These are phyloP conservation scores for Chymomyza procnemis DNA, from an alignment of 2,888 invertebrate genomes.

Conservation along the genomic window DNA sequence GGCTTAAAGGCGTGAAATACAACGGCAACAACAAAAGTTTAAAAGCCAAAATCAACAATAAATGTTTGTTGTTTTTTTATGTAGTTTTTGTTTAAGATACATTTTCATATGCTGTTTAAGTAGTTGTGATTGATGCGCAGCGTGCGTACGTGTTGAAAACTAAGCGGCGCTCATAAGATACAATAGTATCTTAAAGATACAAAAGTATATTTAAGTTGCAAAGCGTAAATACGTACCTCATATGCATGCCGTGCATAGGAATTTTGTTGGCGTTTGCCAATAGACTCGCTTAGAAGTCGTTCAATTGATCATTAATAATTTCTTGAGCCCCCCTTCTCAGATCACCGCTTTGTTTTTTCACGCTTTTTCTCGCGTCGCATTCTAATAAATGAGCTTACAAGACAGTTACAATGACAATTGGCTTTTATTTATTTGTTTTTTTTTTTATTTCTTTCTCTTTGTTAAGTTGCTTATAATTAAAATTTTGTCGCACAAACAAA, in stretches of 20 bases:
- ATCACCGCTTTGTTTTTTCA: not conserved
- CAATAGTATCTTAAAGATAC: constrained; percentile 53
- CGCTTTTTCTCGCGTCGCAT: not conserved
- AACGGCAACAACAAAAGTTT: constrained; percentile 27
- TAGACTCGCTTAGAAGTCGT: not conserved
- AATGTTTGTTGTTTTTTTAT: constrained; percentile 55
- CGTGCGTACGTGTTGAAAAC: constrained; percentile 61
- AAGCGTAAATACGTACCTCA: not conserved
- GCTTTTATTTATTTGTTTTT: constrained; percentile 32
- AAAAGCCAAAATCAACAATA: constrained; percentile 47
- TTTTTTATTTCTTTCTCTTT: constrained; percentile 9
- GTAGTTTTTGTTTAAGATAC: constrained; percentile 35
- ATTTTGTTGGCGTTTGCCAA: not conserved
- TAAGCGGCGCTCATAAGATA: constrained; percentile 46
- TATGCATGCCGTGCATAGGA: not conserved
- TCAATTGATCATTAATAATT: not conserved
- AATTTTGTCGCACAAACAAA: constrained; percentile 61
- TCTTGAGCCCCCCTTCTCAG: not conserved
- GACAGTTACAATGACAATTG: constrained; percentile 70
- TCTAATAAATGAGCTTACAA: constrained; percentile 66
- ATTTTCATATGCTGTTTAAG: constrained; percentile 65
- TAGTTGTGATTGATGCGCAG: constrained; percentile 65
- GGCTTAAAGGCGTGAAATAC: constrained; percentile 67
- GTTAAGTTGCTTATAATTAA: constrained; percentile 70
- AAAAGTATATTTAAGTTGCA: too few relatives aligned